These are phyloP conservation scores for Heliothis peltigera DNA, from an alignment of 2,888 invertebrate genomes.

Conservation along the genomic window DNA sequence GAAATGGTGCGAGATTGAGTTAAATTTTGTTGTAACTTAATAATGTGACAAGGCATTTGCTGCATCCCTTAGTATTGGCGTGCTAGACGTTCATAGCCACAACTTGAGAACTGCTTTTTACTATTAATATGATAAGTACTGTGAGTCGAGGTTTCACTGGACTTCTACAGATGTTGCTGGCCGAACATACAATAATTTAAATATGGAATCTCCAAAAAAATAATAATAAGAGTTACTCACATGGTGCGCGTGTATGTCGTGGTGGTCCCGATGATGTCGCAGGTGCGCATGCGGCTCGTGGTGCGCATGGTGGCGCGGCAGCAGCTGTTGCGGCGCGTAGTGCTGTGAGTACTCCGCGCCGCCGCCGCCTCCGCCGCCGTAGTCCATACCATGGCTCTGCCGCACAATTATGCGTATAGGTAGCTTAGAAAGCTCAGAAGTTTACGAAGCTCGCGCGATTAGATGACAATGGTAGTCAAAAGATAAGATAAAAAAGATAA, in stretches of 20 bases:
- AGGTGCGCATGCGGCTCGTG: slow-evolving; percentile 86
- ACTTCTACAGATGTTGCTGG: neutral
- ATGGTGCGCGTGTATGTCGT: slow-evolving; percentile 86
- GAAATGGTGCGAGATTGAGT: too few species aligned
- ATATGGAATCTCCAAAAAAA: neutral
- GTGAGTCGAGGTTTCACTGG: too few species aligned
- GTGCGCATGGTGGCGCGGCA: slow-evolving; percentile 85
- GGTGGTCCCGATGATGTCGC: slow-evolving; percentile 85
- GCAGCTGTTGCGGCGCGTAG: slow-evolving; percentile 86
- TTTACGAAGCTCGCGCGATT: too few species aligned
- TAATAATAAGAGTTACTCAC: slow-evolving; percentile 71
- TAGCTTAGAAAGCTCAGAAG: too few species aligned
- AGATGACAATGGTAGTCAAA: too few species aligned
- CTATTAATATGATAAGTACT: too few species aligned
- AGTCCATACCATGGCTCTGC: slow-evolving; percentile 89
- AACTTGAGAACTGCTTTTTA: too few species aligned
- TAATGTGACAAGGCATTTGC: too few species aligned
- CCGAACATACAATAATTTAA: neutral
- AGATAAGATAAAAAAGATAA: too few species aligned
- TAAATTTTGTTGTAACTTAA: too few species aligned
- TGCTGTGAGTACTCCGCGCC: slow-evolving; percentile 85
- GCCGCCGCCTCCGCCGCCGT: slow-evolving; percentile 82
- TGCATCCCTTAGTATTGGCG: too few species aligned
- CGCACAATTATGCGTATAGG: slow-evolving; percentile 4
- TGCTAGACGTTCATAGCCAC: too few species aligned